phyloP scores from a whole-genome alignment of 2,888 invertebrate species.

The Xanthia togata region DNA sequence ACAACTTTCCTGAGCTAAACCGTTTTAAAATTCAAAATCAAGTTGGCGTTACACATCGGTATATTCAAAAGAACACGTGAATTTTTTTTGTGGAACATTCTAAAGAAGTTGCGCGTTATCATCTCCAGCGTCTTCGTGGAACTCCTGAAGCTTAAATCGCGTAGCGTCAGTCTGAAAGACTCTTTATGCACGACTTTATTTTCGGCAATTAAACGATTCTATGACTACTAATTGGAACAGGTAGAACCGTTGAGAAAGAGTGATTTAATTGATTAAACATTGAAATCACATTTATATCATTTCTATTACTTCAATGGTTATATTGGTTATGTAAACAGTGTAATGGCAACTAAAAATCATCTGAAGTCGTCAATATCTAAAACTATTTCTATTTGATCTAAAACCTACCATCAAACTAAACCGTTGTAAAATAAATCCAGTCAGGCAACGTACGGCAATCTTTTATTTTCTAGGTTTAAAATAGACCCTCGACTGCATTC shows the following conservation, averaged over 20 bases:
- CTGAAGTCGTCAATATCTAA: neutral
- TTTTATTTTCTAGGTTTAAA: slow-evolving; percentile 55
- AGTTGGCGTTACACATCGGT: neutral
- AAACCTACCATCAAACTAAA: slow-evolving; percentile 20
- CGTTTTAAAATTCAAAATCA: neutral
- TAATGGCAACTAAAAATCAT: slow-evolving; percentile 3
- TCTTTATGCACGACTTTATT: slow-evolving; percentile 33
- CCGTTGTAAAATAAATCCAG: slow-evolving; percentile 37
- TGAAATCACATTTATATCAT: slow-evolving; percentile 15
- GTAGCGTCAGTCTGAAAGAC: neutral
- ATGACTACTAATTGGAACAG: slow-evolving; percentile 34
- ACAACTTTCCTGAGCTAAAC: neutral
- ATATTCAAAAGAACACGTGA: neutral
- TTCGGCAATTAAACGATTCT: slow-evolving; percentile 46
- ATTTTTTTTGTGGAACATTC: neutral
- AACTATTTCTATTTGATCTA: slow-evolving; percentile 20
- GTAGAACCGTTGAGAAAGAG: slow-evolving; percentile 24
- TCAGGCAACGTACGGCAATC: slow-evolving; percentile 27
- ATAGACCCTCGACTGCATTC: slow-evolving; percentile 50
- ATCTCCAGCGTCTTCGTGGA: neutral
- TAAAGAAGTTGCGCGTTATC: neutral
- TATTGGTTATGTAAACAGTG: neutral
- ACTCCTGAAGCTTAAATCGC: neutral
- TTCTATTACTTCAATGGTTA: neutral
- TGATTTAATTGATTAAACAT: slow-evolving; percentile 31